A percentile compares a stretch with the other conserved stretches of the same genome.
Conservation (phyloP, 2,113 vertebrate genomes). For the Chaenogobius annularis region DNA sequence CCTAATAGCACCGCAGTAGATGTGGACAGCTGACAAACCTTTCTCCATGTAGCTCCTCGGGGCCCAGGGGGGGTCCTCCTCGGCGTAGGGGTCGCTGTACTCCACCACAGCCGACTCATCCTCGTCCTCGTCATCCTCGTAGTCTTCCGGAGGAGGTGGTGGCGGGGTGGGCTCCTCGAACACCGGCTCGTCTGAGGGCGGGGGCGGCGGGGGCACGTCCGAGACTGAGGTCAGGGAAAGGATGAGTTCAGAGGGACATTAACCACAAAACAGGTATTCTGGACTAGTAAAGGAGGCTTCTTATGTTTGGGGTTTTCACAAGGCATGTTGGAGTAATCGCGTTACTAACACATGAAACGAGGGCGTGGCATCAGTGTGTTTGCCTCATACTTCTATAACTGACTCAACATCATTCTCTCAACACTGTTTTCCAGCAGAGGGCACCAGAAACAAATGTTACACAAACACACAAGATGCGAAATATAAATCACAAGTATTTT, state of each 20-base stretch:
- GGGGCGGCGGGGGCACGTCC: slow-evolving; percentile 90
- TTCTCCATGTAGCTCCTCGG: slow-evolving; percentile 91
- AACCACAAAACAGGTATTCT: neutral
- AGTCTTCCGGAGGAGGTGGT: slow-evolving; percentile 91
- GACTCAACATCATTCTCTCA: too few relatives aligned
- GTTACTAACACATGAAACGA: neutral
- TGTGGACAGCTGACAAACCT: slow-evolving; percentile 64
- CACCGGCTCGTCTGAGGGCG: slow-evolving; percentile 83
- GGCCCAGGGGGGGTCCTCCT: slow-evolving; percentile 98
- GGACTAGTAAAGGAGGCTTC: too few relatives aligned
- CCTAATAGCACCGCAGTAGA: too few relatives aligned
- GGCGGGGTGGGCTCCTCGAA: slow-evolving; percentile 90
- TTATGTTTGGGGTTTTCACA: too few relatives aligned
- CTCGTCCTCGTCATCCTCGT: slow-evolving; percentile 95
- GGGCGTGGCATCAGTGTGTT: too few relatives aligned
- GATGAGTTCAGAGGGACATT: neutral
- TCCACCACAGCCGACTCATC: slow-evolving; percentile 98
- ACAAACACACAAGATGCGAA: neutral
- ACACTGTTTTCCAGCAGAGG: neutral
- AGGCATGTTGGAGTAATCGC: neutral
- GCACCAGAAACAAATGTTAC: neutral
- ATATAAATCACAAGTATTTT: neutral
- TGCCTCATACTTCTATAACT: too few relatives aligned
- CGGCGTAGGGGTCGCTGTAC: slow-evolving; percentile 97
- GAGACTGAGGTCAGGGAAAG: slow-evolving; percentile 75